Evolutionary conservation across 2,888 invertebrate genomes (phyloP), one percentile per base, ranked within the genome.

Genomic region (Spilarctia lutea): DNA sequence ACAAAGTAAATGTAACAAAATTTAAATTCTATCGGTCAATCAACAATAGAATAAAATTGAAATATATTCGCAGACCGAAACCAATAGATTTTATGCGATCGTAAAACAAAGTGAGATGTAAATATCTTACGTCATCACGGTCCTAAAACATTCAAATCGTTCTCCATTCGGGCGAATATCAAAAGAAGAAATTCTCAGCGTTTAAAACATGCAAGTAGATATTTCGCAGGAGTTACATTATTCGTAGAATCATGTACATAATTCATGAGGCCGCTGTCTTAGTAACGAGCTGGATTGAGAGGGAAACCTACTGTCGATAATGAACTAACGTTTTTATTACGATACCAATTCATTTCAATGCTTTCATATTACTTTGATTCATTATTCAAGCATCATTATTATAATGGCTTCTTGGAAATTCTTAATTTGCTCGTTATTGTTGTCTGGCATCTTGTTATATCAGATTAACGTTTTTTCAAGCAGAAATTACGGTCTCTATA

Each of bases 251-350:
- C 93, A 87, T 87, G 85, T 94, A 92, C 93, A 94, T 95, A 94
- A 94, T 95, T 95, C 94, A 95, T 94, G 94, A 93, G 88, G 85
- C 85, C 89, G 84, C 87, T 93, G 91, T 93, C 92, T 92, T 89
- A 88, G 90, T 94, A 94, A 94, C 94, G 94, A 95, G 93, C 89
- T 87, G 90, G 91, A 91, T 90, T 90, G 90, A 91, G 91, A 92
- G 87, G 87, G 89, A 91, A 89, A 89, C 91, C 91, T 87, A 91
- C 91, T 89, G 90, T 88, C 91, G 90, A 93, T 95, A 94, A 95
- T 94, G 93, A 94, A 94, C 92, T 93, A 90, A 91, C 88, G 87
- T 89, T 92, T 93, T 92, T 91, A 89, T 88, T 90, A 86, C 84
- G 84, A 90, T 87, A 90, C 88, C 88, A 89, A 91, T 89, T 90